Evolutionary conservation across 2,797 vertebrate species (phyloP).

Genomic region (Aeoliscus strigatus): DNA sequence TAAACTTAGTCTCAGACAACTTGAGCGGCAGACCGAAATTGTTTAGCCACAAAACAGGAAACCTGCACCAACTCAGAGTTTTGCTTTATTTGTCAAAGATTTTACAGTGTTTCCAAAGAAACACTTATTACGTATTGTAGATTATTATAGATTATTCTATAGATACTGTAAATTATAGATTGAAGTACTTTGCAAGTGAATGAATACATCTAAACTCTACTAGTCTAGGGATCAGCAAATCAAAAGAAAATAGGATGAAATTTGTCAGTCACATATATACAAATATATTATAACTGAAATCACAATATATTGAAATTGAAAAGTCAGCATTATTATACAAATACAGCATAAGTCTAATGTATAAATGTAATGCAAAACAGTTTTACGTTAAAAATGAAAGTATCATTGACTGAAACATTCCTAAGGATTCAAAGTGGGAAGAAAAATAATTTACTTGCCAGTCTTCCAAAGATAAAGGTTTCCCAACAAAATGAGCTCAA

Average conservation of each 20-base stretch:
- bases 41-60: constrained; percentile 68
- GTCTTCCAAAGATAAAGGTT: too few relatives aligned
- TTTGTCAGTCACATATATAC: too few relatives aligned
- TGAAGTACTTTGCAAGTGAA: too few relatives aligned
- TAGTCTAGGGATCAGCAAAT: too few relatives aligned
- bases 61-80: constrained; percentile 30
- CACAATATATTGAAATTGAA: not conserved
- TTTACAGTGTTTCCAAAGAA: not conserved
- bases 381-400: not conserved
- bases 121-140: too few relatives aligned
- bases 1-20: constrained; percentile 6
- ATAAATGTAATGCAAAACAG: too few relatives aligned
- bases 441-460: constrained; percentile 33
- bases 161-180: too few relatives aligned
- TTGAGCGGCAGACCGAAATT: constrained; percentile 25
- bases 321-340: not conserved
- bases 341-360: too few relatives aligned
- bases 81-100: not conserved
- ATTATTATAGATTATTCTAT: too few relatives aligned
- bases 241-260: too few relatives aligned
- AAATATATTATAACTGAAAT: too few relatives aligned
- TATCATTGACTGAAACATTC: not conserved
- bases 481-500: constrained; percentile 7
- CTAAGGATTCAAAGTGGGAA: not conserved
- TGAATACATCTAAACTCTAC: too few relatives aligned